Evolutionary conservation across 2,113 vertebrate species (phyloP).

Genomic region (Motacilla tschutschensis): DNA sequence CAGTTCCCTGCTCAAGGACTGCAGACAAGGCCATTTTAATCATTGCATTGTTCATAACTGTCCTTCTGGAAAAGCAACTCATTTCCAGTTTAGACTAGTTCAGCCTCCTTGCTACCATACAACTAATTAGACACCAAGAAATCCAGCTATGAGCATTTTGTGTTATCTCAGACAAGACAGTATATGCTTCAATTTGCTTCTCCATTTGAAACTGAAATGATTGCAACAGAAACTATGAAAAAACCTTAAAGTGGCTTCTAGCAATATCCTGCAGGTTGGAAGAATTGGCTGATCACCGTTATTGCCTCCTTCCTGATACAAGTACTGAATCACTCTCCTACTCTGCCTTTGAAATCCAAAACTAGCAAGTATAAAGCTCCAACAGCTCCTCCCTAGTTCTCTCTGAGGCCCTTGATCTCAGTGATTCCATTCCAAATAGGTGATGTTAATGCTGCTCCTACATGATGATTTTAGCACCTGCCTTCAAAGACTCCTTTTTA

Average conservation of each 20-base stretch:
- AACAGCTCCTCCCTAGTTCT: not conserved
- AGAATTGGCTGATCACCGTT: not conserved
- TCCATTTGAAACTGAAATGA: not conserved
- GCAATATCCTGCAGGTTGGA: not conserved
- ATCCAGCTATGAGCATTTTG: not conserved
- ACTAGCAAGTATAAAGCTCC: not conserved
- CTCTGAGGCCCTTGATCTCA: not conserved
- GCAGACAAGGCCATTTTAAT: not conserved
- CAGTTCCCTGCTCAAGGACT: not conserved
- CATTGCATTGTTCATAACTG: not conserved
- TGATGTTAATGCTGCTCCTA: not conserved
- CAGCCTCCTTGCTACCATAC: not conserved
- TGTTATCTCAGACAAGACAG: not conserved
- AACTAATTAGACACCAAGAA: not conserved
- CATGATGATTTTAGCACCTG: not conserved
- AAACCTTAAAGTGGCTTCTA: not conserved
- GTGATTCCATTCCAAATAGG: not conserved
- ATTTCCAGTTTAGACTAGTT: not conserved
- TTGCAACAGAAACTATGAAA: not conserved
- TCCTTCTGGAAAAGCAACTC: not conserved
- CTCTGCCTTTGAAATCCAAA: not conserved
- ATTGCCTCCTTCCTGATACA: not conserved
- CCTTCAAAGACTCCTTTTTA: not conserved
- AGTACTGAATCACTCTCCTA: not conserved
- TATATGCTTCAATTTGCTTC: not conserved